Percentiles rank a stretch among this genome's conserved stretches.
Evolutionary conservation across 2,113 vertebrate species (phyloP).

Genomic region (Silurus asotus): DNA sequence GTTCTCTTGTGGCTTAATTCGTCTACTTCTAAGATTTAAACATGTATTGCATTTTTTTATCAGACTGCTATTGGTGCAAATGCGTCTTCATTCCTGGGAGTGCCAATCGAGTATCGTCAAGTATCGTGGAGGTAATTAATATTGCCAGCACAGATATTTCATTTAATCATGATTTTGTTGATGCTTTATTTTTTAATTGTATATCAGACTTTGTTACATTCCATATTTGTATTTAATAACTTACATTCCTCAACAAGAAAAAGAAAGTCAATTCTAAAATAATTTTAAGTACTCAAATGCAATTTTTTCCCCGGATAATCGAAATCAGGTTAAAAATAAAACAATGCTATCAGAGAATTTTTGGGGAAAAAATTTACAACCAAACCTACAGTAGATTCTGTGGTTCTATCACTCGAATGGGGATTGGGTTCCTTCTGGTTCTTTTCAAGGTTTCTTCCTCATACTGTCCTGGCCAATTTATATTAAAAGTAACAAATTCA

Average conservation of each 20-base stretch:
- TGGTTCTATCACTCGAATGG: no score
- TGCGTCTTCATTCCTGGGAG: slow-evolving; percentile 55
- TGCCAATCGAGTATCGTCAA: slow-evolving; percentile 64
- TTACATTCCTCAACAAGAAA: neutral
- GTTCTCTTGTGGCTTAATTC: neutral
- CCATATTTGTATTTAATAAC: neutral
- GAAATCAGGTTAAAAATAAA: neutral
- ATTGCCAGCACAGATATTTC: neutral
- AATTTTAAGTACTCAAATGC: neutral
- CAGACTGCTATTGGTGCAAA: slow-evolving; percentile 67
- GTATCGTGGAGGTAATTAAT: slow-evolving; percentile 65
- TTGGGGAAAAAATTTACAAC: neutral
- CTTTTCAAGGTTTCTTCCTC: no score
- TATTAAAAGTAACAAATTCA: no score
- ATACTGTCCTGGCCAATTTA: no score
- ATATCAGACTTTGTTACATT: neutral
- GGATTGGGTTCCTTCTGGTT: no score
- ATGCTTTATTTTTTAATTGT: neutral
- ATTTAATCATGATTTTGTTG: neutral
- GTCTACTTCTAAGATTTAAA: neutral
- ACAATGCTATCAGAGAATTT: neutral
- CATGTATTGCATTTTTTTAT: neutral
- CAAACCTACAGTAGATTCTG: neutral
- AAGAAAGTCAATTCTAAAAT: neutral
- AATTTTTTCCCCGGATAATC: neutral